Base-by-base conservation (phyloP, 2,888 invertebrate species). In the Margaritifera margaritifera region DNA sequence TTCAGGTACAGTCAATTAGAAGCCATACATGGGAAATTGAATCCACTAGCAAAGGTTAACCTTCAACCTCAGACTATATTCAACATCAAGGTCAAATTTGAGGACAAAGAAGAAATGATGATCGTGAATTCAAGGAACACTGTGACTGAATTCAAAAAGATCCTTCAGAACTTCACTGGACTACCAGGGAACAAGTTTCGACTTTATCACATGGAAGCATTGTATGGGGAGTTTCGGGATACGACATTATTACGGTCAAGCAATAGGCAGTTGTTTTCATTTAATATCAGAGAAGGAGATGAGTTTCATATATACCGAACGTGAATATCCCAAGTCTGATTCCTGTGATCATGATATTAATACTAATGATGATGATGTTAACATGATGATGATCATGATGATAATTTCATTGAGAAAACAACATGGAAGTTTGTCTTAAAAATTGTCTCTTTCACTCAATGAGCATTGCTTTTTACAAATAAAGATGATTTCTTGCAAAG, bases 1-100 rank as follows among this genome's bases (percentile, higher is more conserved):
- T 91, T 27, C 90, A 95, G 95, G 88, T 96, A 95, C 89, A 92
- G 93, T 87, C 96, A 97, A 90, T 91, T 98, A 77, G 92, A 95
- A 58, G 92, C 92, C 60, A 93, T 94, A 75, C 96, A 98, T 89
- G 98, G 98, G 64, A 94, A 95, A 90, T 92, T 98, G 71, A 95
- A 96, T 90, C 97, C 96, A 0, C 91, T 98, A 82, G 96, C 96
- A 66, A 94, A 96, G 78, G 94, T 98, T 59, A 95, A 95, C 91
- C 92, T 98, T 15, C 83, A 86, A 64, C 90, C 90, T 51, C 79
- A 82, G 92, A 94, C 66, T 6, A 58, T 59, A 18, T 71, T 82
- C 20, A 67, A 68, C 91, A 94, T 97, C 72, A 93, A 93, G 57
- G 94, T 97, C 86, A 94, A 94, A 5, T 96, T 94, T 88, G 81